Evolutionary conservation across 1,140 invertebrate species (phyloP), one percentile per base, ranked within the genome.

Genomic region (Zaprionus capensis): DNA sequence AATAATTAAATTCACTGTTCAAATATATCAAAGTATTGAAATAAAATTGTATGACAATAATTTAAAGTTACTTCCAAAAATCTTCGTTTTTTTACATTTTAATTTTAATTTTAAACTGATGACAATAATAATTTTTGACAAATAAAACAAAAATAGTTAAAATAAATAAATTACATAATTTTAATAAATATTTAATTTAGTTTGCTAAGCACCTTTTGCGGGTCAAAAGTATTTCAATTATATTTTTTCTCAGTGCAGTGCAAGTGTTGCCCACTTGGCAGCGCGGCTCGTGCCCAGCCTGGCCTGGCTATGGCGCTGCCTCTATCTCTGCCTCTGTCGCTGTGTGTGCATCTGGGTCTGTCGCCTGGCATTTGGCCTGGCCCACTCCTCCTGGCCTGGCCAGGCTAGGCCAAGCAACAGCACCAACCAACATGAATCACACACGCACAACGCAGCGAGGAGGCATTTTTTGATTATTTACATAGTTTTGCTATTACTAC

Each of bases 401-500:
- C 82, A 64, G 63, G 46, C 38, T n/a, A 22, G 58, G 46, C 36
- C 44, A 46, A 24, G 57, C 67, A 71, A 71, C 77, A 67, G 57
- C 56, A 71, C 61, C n/a, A 46, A 7, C n/a, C 38, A 81, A 91
- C 86, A 90, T 90, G 85, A 90, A 90, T 90, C 85, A 90, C 86
- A 82, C 86, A 90, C 85, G 85, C 82, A 90, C 76, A 64, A 67
- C 65, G 68, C 58, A 63, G 72, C 72, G 51, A 75, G 66, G 67
- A 75, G 72, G 68, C 41, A 71, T 80, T 83, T 86, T 83, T 83
- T 91, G 85, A 90, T 90, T 90, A 90, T 90, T 90, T 90, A 90
- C 85, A 90, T 90, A 90, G 85, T 90, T 90, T 90, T 90, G 85
- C 85, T 90, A 90, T 90, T 90, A 90, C 85, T 90, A 90, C 85